phyloP scores from a whole-genome alignment of 2,113 vertebrate genomes.

The Heloderma charlesbogerti region DNA sequence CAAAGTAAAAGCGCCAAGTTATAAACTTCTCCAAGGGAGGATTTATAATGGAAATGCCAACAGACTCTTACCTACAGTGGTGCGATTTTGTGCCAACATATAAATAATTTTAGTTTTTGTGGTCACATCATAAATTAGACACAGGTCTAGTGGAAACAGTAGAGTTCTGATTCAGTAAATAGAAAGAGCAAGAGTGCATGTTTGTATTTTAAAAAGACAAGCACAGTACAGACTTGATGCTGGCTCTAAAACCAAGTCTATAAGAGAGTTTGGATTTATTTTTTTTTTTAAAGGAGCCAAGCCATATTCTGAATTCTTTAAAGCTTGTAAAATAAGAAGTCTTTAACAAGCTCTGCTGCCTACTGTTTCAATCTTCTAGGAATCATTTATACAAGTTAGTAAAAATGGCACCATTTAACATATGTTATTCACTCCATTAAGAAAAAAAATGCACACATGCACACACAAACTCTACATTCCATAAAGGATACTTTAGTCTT shows the following conservation, averaged over 20 bases:
- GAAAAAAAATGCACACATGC: constrained; percentile 40
- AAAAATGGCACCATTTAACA: constrained; percentile 65
- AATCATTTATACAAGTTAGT: constrained; percentile 67
- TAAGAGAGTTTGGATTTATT: constrained; percentile 62
- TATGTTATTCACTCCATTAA: constrained; percentile 59
- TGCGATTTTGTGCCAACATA: constrained; percentile 74
- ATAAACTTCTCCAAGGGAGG: constrained; percentile 79
- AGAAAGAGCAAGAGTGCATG: constrained; percentile 69
- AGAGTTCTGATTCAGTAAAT: constrained; percentile 74
- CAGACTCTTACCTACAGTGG: constrained; percentile 75
- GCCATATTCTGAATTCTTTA: constrained; percentile 69
- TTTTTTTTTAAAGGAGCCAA: constrained; percentile 58
- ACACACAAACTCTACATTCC: background rate
- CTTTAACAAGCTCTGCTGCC: constrained; percentile 73
- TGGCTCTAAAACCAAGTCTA: constrained; percentile 61
- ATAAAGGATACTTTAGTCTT: constrained; percentile 56
- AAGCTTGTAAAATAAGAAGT: constrained; percentile 69
- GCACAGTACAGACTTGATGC: constrained; percentile 67
- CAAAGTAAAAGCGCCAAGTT: constrained; percentile 77
- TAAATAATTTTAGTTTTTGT: constrained; percentile 80
- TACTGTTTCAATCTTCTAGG: constrained; percentile 72
- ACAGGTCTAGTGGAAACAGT: constrained; percentile 75
- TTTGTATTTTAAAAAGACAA: constrained; percentile 76
- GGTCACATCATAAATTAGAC: constrained; percentile 78
- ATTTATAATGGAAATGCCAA: constrained; percentile 80